Evolutionary conservation across 2,888 invertebrate genomes (phyloP), one percentile per base, ranked within the genome.

Genomic region (Zeuzera pyrina): DNA sequence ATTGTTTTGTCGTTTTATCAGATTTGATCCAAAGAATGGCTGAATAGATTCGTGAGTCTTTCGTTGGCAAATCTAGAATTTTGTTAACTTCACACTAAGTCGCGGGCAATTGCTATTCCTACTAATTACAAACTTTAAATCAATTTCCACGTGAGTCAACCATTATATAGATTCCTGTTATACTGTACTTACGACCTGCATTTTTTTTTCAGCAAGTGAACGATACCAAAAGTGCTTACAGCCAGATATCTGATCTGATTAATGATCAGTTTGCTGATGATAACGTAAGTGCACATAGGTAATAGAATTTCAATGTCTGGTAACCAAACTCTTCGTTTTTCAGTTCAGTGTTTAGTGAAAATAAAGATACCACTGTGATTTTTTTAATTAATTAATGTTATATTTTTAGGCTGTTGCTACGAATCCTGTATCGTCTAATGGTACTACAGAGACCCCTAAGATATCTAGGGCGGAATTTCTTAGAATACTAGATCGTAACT

Each of bases 161-260:
- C n/a, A n/a, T n/a, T n/a, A n/a, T n/a, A n/a, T n/a, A n/a, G n/a
- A n/a, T n/a, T n/a, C n/a, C n/a, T n/a, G n/a, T n/a, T n/a, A n/a
- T n/a, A n/a, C n/a, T n/a, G n/a, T n/a, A n/a, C n/a, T n/a, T n/a
- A n/a, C n/a, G n/a, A 12, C 13, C 25, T n/a, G 10, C 22, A 22
- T n/a, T 22, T 22, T 22, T 6, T 41, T 71, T 74, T 43, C 73
- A 84, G 84, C 83, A 84, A 84, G 64, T 78, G 26, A 84, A 84
- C 46, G 84, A 84, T 38, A 84, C 84, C 2, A 83, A 79, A 56
- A 84, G 84, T 49, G 84, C 84, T 5, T 83, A 79, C 46, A 70
- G 39, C 35, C 84, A 84, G 63, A 61, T 84, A 52, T 66, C 78
- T 6, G 74, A 74, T 27, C 55, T 81, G 42, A 65, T 84, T 13